phyloP scores from a whole-genome alignment of 2,113 vertebrate genomes.

The Nothobranchius furzeri region DNA sequence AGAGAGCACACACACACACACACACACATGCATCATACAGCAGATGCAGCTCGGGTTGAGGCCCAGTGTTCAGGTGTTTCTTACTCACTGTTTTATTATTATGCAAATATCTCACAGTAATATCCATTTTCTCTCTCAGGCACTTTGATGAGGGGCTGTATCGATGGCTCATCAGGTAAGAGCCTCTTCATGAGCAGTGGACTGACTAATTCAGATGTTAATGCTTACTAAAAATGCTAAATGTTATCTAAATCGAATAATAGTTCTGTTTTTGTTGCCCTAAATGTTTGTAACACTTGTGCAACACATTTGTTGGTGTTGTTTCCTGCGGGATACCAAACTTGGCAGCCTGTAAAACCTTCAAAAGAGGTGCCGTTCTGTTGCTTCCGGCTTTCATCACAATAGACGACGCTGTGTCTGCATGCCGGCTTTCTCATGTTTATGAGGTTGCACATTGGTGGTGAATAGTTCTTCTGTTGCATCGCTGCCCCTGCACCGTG shows the following conservation, averaged over 20 bases:
- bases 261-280: neutral
- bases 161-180: constrained; percentile 83
- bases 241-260: constrained; percentile 37
- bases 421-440: constrained; percentile 68
- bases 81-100: constrained; percentile 46
- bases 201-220: constrained; percentile 55
- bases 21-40: constrained; percentile 7
- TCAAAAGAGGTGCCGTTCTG: constrained; percentile 34
- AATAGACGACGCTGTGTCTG: constrained; percentile 68
- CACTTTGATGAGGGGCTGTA: constrained; percentile 83
- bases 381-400: constrained; percentile 51
- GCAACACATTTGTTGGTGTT: constrained; percentile 13
- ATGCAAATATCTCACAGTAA: constrained; percentile 60
- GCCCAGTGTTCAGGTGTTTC: constrained; percentile 56
- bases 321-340: constrained; percentile 49
- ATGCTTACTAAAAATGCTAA: constrained; percentile 37
- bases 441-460: constrained; percentile 53
- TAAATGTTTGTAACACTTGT: constrained; percentile 6
- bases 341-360: constrained; percentile 34
- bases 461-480: constrained; percentile 52
- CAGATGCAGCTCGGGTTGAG: constrained; percentile 17
- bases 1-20: constrained; percentile 21
- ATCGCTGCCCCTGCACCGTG: constrained; percentile 23
- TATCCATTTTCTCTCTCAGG: constrained; percentile 60
- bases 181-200: constrained; percentile 43